Percentiles rank a stretch among this genome's conserved stretches.
phyloP scores from a whole-genome alignment of 2,113 vertebrate species.

The Corydoras maculifer region DNA sequence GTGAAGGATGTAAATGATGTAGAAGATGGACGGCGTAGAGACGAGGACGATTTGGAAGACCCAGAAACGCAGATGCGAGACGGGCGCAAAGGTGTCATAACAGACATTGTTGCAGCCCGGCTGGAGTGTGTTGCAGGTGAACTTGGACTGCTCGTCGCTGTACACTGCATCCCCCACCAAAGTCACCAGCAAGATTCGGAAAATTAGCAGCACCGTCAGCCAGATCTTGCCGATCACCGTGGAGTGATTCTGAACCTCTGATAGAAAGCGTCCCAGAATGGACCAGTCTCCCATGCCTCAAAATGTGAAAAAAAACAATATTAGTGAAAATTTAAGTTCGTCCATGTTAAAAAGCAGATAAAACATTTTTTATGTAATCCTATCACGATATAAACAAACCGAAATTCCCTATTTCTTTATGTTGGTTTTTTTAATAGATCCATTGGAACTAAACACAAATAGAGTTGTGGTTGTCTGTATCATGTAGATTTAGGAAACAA shows the following conservation, averaged over 20 bases:
- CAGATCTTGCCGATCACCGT: constrained; percentile 67
- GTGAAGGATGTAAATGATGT: constrained; percentile 60
- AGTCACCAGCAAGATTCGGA: constrained; percentile 63
- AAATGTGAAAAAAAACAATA: constrained; percentile 27
- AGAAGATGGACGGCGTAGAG: constrained; percentile 64
- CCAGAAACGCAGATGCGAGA: constrained; percentile 62
- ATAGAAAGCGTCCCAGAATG: constrained; percentile 63
- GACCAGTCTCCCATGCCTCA: constrained; percentile 63
- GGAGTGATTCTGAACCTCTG: constrained; percentile 64
- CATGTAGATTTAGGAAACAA: too few species aligned
- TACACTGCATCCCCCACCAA: constrained; percentile 61
- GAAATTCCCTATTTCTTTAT: too few species aligned
- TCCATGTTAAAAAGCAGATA: background rate
- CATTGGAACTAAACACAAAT: too few species aligned
- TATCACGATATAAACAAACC: too few species aligned
- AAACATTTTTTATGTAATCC: too few species aligned
- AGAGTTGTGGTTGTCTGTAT: too few species aligned
- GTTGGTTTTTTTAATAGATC: too few species aligned
- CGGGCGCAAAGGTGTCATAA: constrained; percentile 58
- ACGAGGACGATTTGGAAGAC: constrained; percentile 67
- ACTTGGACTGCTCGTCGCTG: constrained; percentile 63
- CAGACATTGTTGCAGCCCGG: constrained; percentile 63
- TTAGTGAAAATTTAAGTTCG: background rate
- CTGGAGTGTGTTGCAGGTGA: constrained; percentile 64
- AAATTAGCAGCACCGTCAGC: constrained; percentile 66